These are phyloP conservation scores for Ophion ventricosus DNA, from an alignment of 2,888 invertebrate genomes.

Conservation along the genomic window DNA sequence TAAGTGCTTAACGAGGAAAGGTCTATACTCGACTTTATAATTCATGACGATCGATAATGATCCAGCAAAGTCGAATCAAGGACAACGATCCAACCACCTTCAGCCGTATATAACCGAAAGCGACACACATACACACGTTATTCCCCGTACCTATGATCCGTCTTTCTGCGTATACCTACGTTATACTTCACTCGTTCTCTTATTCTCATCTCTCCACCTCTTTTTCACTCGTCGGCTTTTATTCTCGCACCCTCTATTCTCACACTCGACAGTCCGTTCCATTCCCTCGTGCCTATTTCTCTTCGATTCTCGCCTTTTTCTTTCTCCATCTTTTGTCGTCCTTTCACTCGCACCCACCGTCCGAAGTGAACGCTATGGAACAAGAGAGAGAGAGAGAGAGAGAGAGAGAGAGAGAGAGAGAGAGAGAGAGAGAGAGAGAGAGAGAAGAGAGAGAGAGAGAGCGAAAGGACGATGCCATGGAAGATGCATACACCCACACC, in stretches of 20 bases:
- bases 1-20: constrained; percentile 74
- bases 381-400: constrained; percentile 20
- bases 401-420: too few relatives aligned
- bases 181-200: constrained; percentile 20
- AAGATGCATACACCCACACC: constrained; percentile 70
- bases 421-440: constrained; percentile 22
- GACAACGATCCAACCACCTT: constrained; percentile 31
- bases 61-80: constrained; percentile 48
- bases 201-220: constrained; percentile 10
- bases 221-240: constrained; percentile 29
- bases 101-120: constrained; percentile 30
- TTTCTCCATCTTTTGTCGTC: constrained; percentile 30
- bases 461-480: constrained; percentile 61
- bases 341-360: neutral
- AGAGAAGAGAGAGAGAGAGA: constrained; percentile 17
- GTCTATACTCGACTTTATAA: constrained; percentile 71
- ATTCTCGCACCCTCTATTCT: constrained; percentile 28
- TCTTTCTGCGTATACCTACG: constrained; percentile 26
- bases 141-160: constrained; percentile 35
- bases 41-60: constrained; percentile 77
- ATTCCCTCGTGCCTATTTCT: constrained; percentile 24
- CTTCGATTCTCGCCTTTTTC: constrained; percentile 22
- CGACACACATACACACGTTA: constrained; percentile 54
- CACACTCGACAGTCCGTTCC: constrained; percentile 12
- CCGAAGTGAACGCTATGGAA: constrained; percentile 1